A percentile compares a stretch with the other conserved stretches of the same genome.
Evolutionary conservation across 2,888 invertebrate genomes (phyloP).

Genomic region (Quadriops clusia): DNA sequence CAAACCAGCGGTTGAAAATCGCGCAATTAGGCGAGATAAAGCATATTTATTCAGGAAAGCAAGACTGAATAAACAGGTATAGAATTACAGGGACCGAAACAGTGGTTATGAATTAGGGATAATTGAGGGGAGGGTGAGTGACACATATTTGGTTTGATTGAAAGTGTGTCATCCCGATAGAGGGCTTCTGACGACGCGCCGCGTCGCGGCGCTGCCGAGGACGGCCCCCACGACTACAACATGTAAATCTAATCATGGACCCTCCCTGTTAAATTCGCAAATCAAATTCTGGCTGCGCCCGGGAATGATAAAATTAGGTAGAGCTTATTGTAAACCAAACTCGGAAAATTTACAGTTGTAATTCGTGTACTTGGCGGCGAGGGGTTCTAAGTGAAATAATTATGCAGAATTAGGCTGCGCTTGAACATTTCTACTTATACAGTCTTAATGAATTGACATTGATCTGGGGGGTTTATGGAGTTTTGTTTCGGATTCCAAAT

Average conservation of each 20-base stretch:
- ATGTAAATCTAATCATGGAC: constrained; percentile 39
- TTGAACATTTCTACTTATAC: constrained; percentile 32
- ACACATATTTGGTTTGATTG: constrained; percentile 30
- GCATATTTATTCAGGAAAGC: too few relatives aligned
- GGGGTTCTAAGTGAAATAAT: constrained; percentile 34
- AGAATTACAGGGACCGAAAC: too few relatives aligned
- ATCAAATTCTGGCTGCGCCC: constrained; percentile 38
- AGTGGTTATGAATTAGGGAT: too few relatives aligned
- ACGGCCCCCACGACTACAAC: constrained; percentile 28
- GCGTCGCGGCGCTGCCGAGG: constrained; percentile 6
- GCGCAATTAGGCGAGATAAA: too few relatives aligned
- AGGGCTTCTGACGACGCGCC: constrained; percentile 14
- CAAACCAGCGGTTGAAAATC: too few relatives aligned
- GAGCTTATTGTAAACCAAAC: constrained; percentile 44
- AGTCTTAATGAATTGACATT: constrained; percentile 37
- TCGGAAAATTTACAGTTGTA: constrained; percentile 39
- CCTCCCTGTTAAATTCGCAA: constrained; percentile 38
- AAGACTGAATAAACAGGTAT: too few relatives aligned
- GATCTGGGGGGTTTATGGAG: constrained; percentile 28
- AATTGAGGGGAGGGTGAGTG: too few relatives aligned
- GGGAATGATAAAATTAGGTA: constrained; percentile 40
- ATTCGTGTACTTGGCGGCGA: constrained; percentile 35
- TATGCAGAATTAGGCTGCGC: constrained; percentile 35
- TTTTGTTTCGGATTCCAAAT: constrained; percentile 34
- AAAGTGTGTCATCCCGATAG: constrained; percentile 33